These are phyloP conservation scores for Gerris lacustris DNA, from an alignment of 2,888 invertebrate genomes.

Conservation along the genomic window DNA sequence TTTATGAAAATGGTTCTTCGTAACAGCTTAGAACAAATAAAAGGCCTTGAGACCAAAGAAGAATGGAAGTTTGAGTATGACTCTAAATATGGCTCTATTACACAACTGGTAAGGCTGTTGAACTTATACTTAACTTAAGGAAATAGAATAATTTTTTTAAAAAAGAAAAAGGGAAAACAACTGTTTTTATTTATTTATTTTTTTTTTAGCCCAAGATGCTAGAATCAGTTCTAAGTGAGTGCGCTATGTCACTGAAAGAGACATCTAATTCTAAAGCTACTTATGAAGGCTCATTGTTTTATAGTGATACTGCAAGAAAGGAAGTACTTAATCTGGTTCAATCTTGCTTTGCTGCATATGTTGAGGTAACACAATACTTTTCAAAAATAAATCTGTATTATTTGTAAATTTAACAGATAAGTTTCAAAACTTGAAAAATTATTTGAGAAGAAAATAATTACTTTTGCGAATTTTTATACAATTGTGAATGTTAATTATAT, in stretches of 20 bases:
- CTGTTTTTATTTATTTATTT: no score
- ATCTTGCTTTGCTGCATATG: constrained; percentile 43
- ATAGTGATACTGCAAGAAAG: constrained; percentile 42
- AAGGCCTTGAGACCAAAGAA: constrained; percentile 58
- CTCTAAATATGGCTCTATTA: constrained; percentile 74
- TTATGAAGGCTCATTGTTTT: constrained; percentile 48
- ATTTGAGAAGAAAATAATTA: no score
- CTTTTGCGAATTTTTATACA: no score
- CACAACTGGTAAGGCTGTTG: constrained; percentile 51
- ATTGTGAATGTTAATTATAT: no score
- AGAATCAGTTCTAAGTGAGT: constrained; percentile 59
- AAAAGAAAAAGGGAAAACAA: no score
- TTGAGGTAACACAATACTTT: constrained; percentile 30
- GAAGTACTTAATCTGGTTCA: constrained; percentile 44
- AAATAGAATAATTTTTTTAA: background rate
- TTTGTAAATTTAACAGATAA: no score
- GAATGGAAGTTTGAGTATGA: constrained; percentile 76
- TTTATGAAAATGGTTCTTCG: constrained; percentile 75
- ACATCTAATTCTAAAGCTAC: constrained; percentile 58
- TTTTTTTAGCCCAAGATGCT: constrained; percentile 52
- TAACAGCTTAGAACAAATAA: constrained; percentile 67
- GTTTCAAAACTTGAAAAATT: no score
- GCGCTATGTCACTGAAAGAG: constrained; percentile 54
- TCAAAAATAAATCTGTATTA: no score
- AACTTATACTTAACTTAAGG: constrained; percentile 6